Base-by-base conservation (phyloP, 30 jellyfish, hydroid and myxozoan species). In the Haliclystus octoradiatus region DNA sequence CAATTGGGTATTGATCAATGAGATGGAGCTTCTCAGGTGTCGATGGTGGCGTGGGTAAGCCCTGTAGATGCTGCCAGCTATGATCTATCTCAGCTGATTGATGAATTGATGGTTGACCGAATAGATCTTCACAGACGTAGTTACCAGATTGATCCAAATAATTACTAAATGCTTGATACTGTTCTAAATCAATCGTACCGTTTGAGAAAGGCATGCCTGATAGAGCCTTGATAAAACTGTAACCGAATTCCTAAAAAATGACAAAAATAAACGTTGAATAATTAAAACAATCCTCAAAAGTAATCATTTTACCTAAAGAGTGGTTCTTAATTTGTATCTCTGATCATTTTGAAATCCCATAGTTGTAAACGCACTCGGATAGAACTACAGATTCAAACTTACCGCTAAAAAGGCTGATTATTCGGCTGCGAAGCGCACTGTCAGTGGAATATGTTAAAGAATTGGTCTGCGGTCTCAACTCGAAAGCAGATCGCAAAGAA, bases 41-140 rank as follows among this genome's bases (percentile, higher is more conserved):
- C 1, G 94, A 72, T 3, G 94, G 94, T 9, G 94, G 94, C 24
- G 94, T 81, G 2, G 84, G 84, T 51, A 81, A 60, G 28, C 94
- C 86, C 19, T 9, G 57, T 5, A 40, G 19, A 9, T 19, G 57
- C 19, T 40, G 57, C 57, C 57, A 40, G 57, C 19, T 9, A n/a
- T n/a, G n/a, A n/a, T n/a, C n/a, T n/a, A n/a, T n/a, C 57, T 40
- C 57, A 9, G 19, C 14, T 19, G 57, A 40, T 19, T 40, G 57
- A 19, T 40, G 9, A 19, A 40, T 9, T 40, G 57, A 5, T 19
- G 57, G 9, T 19, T 40, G 57, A 19, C 57, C 19, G 57, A 40
- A 19, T 19, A 40, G 57, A 40, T 40, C 57, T 40, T 40, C 57
- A 40, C 57, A 40, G 57, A 40, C 9, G 57, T 40, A 40, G 57